Conservation (phyloP, 2,797 vertebrate genomes). For the Sciurus carolinensis region DNA sequence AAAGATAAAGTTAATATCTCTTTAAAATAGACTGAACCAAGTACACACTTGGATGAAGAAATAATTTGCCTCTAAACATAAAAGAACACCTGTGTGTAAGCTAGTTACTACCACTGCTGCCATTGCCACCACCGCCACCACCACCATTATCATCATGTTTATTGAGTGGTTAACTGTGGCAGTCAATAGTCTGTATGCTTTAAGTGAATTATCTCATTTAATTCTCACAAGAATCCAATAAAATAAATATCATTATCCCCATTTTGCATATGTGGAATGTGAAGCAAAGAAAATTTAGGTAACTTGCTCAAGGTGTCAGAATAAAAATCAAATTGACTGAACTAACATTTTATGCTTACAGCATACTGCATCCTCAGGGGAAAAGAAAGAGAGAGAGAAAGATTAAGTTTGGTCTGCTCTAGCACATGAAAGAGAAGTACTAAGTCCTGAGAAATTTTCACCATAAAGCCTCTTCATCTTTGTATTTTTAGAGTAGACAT, state of each 20-base stretch:
- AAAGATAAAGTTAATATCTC: neutral
- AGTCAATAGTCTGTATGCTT: neutral
- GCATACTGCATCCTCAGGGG: neutral
- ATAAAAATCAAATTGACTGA: neutral
- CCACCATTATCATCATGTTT: neutral
- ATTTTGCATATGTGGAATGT: conserved; percentile 20
- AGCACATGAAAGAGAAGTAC: neutral
- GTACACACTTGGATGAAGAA: neutral
- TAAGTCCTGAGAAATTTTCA: neutral
- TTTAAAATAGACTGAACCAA: conserved; percentile 23
- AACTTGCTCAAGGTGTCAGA: neutral
- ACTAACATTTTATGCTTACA: neutral
- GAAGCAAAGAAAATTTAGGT: conserved; percentile 29
- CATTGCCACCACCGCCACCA: neutral
- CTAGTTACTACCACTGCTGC: neutral
- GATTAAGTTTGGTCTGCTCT: neutral
- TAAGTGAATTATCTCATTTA: neutral
- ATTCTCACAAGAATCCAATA: neutral
- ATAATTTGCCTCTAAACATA: neutral
- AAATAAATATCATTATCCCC: neutral
- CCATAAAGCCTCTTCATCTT: neutral
- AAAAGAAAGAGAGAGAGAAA: neutral
- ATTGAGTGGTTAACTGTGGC: neutral
- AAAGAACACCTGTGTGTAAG: neutral
- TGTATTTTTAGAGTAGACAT: neutral